Base-by-base conservation (phyloP, 2,797 vertebrate species). In the Smutsia gigantea region DNA sequence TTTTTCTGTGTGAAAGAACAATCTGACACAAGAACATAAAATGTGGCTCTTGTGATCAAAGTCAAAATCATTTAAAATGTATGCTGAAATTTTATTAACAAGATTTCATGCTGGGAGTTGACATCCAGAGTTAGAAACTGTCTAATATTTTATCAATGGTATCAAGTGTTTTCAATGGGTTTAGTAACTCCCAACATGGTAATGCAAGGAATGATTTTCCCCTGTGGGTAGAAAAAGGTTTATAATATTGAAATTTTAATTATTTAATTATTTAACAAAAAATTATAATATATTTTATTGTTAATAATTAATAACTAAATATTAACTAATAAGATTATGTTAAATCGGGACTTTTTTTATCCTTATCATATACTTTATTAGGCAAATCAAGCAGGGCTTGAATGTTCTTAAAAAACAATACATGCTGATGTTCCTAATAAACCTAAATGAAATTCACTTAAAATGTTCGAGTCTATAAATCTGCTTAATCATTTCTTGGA, bases 271-370 rank as follows among this genome's bases (percentile, higher is more conserved):
- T n/a, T n/a, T n/a, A n/a, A n/a, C n/a, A n/a, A n/a, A n/a, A n/a
- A n/a, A n/a, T n/a, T n/a, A n/a, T n/a, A n/a, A n/a, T n/a, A n/a
- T n/a, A n/a, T n/a, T 94, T 85, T 90, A 92, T 71, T 79, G 72
- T 87, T 86, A n/a, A n/a, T n/a, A n/a, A n/a, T n/a, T n/a, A n/a
- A n/a, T 96, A n/a, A 74, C 51, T 88, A 79, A 81, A 90, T 85
- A 59, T 75, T 81, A 93, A 89, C 31, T 39, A 90, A 87, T 64
- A 79, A 74, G 18, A 71, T 72, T 74, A 49, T 53, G 92, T 71
- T 95, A 69, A 88, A 53, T 34, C 17, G 11, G 18, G 90, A 95
- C 27, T 90, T 81, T 61, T 59, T 97, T 92, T 94, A 14, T 57
- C 59, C 59, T 95, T 87, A 81, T 78, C 57, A 90, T 94, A 75